phyloP scores from a whole-genome alignment of 1,140 invertebrate species.

The Pygmarrhopalites habei region DNA sequence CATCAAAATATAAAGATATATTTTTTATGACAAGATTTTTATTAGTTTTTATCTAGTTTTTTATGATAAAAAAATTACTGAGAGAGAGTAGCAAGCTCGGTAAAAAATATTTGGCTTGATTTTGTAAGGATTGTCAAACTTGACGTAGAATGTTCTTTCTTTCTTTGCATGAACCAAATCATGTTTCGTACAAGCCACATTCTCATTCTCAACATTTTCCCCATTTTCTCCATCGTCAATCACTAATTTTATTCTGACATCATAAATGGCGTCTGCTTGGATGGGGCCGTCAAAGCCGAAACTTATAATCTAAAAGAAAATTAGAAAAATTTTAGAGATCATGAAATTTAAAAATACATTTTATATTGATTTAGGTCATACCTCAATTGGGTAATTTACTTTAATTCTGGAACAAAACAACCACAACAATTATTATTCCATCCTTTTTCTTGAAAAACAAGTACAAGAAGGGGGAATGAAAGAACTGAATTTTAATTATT shows the following conservation, averaged over 20 bases:
- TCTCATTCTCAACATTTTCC: background rate
- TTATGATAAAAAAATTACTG: background rate
- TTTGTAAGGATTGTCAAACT: background rate
- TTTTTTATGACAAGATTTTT: background rate
- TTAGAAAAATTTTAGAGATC: no score
- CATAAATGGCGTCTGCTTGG: background rate
- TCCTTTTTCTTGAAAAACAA: no score
- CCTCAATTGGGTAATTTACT: background rate
- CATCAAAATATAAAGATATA: background rate
- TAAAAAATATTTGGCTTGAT: constrained; percentile 4
- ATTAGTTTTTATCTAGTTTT: no score
- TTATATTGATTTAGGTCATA: no score
- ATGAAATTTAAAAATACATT: no score
- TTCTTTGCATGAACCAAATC: constrained; percentile 1
- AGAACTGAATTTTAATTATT: no score
- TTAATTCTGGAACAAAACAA: constrained; percentile 3
- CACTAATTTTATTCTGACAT: background rate
- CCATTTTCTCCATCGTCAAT: background rate
- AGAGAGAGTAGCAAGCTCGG: background rate
- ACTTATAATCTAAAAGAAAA: background rate
- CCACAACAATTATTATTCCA: no score
- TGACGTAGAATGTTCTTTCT: background rate
- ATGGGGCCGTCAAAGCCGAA: constrained; percentile 7
- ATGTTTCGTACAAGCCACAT: background rate
- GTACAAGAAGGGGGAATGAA: no score